Evolutionary conservation across 2,888 invertebrate genomes (phyloP).

Genomic region (Nowickia ferox): DNA sequence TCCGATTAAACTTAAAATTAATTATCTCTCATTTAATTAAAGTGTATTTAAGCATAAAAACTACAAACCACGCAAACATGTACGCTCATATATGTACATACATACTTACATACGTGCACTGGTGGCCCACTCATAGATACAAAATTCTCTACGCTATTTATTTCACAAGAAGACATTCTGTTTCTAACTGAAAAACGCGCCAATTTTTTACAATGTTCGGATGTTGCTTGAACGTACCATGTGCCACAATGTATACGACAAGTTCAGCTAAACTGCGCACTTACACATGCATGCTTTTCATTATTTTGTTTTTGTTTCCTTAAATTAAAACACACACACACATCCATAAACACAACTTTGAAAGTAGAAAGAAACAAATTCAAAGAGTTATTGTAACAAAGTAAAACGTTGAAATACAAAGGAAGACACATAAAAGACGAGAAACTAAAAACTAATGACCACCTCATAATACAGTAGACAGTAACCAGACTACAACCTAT

Average conservation of each 20-base stretch:
- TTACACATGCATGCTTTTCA: neutral
- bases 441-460: constrained; percentile 80
- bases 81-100: neutral
- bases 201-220: constrained; percentile 36
- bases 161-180: constrained; percentile 26
- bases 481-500: constrained; percentile 77
- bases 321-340: constrained; percentile 32
- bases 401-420: constrained; percentile 29
- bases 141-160: constrained; percentile 22
- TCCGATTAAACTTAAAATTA: constrained; percentile 83
- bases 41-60: constrained; percentile 80
- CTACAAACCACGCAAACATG: constrained; percentile 70
- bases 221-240: constrained; percentile 33
- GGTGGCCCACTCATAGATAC: neutral
- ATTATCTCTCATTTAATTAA: constrained; percentile 83
- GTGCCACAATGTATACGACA: constrained; percentile 42
- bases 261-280: constrained; percentile 6
- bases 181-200: constrained; percentile 48
- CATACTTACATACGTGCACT: neutral
- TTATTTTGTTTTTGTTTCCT: constrained; percentile 44
- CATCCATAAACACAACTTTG: neutral
- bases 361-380: constrained; percentile 21
- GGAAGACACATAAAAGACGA: constrained; percentile 71
- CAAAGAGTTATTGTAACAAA: constrained; percentile 46
- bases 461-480: constrained; percentile 79